A percentile compares a stretch with the other conserved stretches of the same genome.
Conservation (phyloP, 2,113 vertebrate species). For the Lagenorhynchus albirostris region DNA sequence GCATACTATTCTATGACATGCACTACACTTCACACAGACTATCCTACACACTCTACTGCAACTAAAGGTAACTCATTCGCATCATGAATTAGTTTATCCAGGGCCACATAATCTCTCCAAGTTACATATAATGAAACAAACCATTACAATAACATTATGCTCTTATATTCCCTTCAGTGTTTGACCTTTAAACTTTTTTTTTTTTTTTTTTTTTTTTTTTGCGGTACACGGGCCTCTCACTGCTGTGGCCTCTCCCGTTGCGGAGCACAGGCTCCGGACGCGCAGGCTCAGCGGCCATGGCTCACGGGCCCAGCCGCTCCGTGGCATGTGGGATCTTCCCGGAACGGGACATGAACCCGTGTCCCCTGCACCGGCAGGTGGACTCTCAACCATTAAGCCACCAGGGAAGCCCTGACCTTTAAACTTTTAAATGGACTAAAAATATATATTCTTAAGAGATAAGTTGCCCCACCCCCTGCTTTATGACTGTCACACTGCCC, state of each 20-base stretch:
- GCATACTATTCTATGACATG: neutral
- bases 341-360: too few relatives aligned
- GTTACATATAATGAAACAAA: constrained; percentile 55
- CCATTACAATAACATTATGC: constrained; percentile 22
- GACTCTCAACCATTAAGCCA: too few relatives aligned
- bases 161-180: neutral
- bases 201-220: too few relatives aligned
- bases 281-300: too few relatives aligned
- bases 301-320: too few relatives aligned
- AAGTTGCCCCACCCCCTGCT: neutral
- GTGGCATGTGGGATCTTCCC: too few relatives aligned
- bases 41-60: neutral
- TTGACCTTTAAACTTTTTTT: constrained; percentile 51
- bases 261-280: too few relatives aligned
- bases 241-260: too few relatives aligned
- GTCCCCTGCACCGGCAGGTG: too few relatives aligned
- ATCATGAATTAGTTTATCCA: constrained; percentile 24
- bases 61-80: neutral
- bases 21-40: neutral
- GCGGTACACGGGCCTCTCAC: too few relatives aligned
- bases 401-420: too few relatives aligned
- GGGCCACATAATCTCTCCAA: neutral
- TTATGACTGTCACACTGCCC: constrained; percentile 36
- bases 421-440: constrained; percentile 41
- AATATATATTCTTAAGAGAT: constrained; percentile 28